These are phyloP conservation scores for Holothuria glaberrima DNA, from an alignment of 35 echinoderm and acorn worm genomes.

Conservation along the genomic window DNA sequence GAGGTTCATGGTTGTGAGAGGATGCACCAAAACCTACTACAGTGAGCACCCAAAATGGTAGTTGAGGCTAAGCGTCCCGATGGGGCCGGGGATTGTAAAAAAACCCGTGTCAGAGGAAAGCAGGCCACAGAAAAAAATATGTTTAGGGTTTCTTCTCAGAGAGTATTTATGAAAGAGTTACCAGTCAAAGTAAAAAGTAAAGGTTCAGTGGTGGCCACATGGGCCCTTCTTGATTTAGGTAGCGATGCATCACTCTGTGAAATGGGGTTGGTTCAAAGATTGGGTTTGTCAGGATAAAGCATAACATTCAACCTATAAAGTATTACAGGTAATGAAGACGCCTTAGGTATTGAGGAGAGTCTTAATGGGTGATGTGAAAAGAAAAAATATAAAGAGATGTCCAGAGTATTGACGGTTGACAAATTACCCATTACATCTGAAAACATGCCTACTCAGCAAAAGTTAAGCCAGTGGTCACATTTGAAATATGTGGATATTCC, in stretches of 20 bases:
- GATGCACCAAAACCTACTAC: conserved; percentile 59
- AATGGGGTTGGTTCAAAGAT: conserved; percentile 25
- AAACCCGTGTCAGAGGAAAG: neutral
- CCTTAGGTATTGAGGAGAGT: conserved; percentile 7
- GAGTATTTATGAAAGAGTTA: conserved; percentile 31
- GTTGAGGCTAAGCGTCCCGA: neutral
- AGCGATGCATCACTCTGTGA: conserved; percentile 63
- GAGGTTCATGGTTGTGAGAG: conserved; percentile 33
- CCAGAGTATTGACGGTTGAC: conserved; percentile 18
- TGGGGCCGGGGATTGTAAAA: neutral
- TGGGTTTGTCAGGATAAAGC: conserved; percentile 24
- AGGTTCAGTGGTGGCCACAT: conserved; percentile 28
- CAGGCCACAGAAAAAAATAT: neutral
- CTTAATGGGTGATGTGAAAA: neutral
- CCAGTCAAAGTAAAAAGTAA: conserved; percentile 53
- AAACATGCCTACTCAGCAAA: neutral
- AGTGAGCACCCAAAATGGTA: neutral
- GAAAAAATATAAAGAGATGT: neutral
- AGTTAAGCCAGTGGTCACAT: conserved; percentile 11
- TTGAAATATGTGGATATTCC: neutral
- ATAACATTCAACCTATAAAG: conserved; percentile 51
- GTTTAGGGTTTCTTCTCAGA: neutral
- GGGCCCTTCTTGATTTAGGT: conserved; percentile 67
- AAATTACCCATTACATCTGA: neutral
- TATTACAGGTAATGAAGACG: conserved; percentile 50